Percentiles rank a stretch among this genome's conserved stretches.
Conservation (phyloP, 1,140 invertebrate genomes). For the Drosophila nikananu region DNA sequence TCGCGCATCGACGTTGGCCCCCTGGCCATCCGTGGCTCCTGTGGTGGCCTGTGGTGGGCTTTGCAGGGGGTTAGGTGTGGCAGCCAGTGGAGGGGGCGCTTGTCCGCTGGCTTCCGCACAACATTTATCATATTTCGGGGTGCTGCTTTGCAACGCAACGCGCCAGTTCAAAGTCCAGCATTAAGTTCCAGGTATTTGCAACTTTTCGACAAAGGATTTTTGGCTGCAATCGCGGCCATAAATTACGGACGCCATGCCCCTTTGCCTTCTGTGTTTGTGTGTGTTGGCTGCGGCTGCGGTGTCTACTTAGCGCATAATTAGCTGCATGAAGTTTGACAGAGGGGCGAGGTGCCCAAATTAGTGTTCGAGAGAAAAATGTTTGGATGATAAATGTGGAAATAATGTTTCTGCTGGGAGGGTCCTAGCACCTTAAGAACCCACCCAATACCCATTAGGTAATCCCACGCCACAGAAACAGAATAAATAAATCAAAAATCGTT, state of each 20-base stretch:
- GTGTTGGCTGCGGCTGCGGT: conserved; percentile 13
- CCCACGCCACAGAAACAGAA: background rate
- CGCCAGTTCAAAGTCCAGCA: conserved; percentile 79
- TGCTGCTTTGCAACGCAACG: conserved; percentile 35
- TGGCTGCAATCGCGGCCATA: conserved; percentile 81
- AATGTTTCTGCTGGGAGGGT: conserved; percentile 42
- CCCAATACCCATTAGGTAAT: conserved; percentile 3
- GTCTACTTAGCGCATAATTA: conserved; percentile 84
- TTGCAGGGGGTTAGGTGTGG: background rate
- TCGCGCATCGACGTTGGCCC: conserved; percentile 63
- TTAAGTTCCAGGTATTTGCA: conserved; percentile 83
- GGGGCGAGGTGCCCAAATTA: conserved; percentile 46
- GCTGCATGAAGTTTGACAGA: conserved; percentile 75
- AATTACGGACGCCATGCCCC: conserved; percentile 53
- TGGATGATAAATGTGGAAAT: conserved; percentile 77
- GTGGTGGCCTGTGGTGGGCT: background rate
- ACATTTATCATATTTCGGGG: conserved; percentile 79
- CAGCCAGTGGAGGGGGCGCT: background rate
- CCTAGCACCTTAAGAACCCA: conserved; percentile 8
- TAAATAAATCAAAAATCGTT: conserved; percentile 67
- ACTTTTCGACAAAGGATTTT: conserved; percentile 84
- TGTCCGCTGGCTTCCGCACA: conserved; percentile 66
- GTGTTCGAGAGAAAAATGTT: conserved; percentile 57
- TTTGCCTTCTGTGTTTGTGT: conserved; percentile 20
- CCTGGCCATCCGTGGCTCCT: conserved; percentile 32